Conservation (phyloP, 2,888 invertebrate species). For the Xylophagus ater region DNA sequence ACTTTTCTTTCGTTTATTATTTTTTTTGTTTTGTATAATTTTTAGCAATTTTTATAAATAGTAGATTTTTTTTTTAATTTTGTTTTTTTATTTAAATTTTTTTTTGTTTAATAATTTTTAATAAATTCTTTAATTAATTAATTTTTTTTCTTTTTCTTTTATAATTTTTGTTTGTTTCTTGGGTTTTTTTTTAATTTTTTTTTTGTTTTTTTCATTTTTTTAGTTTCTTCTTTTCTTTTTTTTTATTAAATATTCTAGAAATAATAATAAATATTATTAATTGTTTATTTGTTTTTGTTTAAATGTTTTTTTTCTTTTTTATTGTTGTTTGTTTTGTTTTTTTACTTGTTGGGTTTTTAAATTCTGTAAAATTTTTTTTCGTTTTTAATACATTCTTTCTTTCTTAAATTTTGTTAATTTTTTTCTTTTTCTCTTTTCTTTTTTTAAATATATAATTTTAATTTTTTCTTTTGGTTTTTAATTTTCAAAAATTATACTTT, state of each 20-base stretch:
- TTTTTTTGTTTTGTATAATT: constrained; percentile 4
- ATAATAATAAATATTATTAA: not conserved
- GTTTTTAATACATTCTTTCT: constrained; percentile 3
- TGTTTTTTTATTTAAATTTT: not conserved
- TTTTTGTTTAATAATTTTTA: not conserved
- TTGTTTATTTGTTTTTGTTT: constrained; percentile 5
- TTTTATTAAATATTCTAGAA: not conserved
- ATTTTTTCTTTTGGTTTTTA: constrained; percentile 3
- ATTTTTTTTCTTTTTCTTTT: constrained; percentile 4
- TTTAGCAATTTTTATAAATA: not conserved
- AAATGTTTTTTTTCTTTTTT: not conserved
- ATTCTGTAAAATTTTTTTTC: constrained; percentile 5
- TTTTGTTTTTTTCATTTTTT: not conserved
- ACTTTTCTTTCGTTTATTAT: not conserved
- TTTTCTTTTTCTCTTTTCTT: constrained; percentile 7
- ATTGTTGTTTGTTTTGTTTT: constrained; percentile 2
- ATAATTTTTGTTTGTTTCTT: not conserved
- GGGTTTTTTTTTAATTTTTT: constrained; percentile 1
- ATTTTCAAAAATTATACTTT: constrained; percentile 1
- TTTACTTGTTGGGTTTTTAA: not conserved
- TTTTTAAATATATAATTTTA: constrained; percentile 1
- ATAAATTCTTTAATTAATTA: not conserved
- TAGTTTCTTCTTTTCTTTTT: constrained; percentile 1
- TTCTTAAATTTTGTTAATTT: not conserved
- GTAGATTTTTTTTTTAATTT: not conserved